phyloP scores from a whole-genome alignment of 2,888 invertebrate species.

The Hydroisotoma schaefferi region DNA sequence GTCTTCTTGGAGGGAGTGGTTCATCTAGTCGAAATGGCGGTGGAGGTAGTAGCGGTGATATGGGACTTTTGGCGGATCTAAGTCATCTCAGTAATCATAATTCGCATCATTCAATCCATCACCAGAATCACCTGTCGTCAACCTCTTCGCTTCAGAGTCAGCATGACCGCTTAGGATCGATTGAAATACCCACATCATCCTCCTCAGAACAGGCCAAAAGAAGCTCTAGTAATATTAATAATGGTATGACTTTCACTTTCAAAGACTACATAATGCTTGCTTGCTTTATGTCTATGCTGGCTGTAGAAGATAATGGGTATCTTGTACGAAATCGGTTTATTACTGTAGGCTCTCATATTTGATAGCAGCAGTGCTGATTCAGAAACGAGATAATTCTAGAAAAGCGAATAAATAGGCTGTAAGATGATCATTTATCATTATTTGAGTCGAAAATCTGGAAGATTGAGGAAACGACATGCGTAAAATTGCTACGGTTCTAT shows the following conservation, averaged over 20 bases:
- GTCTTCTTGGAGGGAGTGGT: conserved; percentile 12
- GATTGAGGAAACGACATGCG: conserved; percentile 42
- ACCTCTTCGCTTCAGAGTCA: conserved; percentile 24
- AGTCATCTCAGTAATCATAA: conserved; percentile 24
- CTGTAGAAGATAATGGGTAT: not conserved
- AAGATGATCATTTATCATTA: conserved; percentile 45
- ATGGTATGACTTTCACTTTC: not conserved
- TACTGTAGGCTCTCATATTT: conserved; percentile 5
- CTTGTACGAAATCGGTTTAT: no score
- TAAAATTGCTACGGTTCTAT: conserved; percentile 38
- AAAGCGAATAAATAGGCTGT: conserved; percentile 10
- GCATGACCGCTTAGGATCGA: conserved; percentile 13
- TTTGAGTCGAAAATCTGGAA: conserved; percentile 45
- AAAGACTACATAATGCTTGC: no score
- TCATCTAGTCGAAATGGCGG: conserved; percentile 8
- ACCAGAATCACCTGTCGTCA: conserved; percentile 32
- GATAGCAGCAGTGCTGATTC: not conserved
- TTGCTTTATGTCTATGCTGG: not conserved
- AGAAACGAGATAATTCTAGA: not conserved
- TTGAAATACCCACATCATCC: not conserved
- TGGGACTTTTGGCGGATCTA: conserved; percentile 19
- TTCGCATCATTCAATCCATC: conserved; percentile 38
- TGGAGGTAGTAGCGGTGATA: no score
- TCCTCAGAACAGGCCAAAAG: conserved; percentile 17
- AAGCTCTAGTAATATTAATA: conserved; percentile 27